These are phyloP conservation scores for Dromococcyx pavoninus DNA, from an alignment of 2,797 vertebrate genomes.

Conservation along the genomic window DNA sequence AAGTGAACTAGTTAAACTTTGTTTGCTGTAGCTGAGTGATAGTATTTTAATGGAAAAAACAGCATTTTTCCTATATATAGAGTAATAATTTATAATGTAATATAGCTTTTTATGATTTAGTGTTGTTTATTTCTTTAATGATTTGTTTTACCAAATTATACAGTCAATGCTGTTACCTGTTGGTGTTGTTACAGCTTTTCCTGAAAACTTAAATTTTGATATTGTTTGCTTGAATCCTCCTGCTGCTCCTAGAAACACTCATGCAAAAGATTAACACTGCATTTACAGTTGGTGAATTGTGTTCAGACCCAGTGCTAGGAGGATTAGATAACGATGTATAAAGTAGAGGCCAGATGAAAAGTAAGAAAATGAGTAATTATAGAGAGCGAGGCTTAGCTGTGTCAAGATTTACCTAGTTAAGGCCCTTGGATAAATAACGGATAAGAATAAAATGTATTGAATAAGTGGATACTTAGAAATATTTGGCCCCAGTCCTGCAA, in stretches of 20 bases:
- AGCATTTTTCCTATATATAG: background rate
- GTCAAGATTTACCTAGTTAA: constrained; percentile 16
- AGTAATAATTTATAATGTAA: background rate
- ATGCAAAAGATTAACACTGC: background rate
- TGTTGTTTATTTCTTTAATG: background rate
- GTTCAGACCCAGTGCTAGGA: background rate
- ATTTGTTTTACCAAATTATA: background rate
- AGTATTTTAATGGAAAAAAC: background rate
- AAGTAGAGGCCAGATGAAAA: constrained; percentile 1
- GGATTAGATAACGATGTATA: background rate
- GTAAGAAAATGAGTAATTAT: background rate
- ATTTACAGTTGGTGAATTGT: background rate
- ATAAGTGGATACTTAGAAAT: constrained; percentile 24
- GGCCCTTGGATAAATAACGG: background rate
- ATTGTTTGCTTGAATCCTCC: background rate
- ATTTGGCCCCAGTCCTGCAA: constrained; percentile 24
- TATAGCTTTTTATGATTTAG: background rate
- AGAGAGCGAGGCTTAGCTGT: background rate
- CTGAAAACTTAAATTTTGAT: background rate
- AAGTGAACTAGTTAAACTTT: background rate
- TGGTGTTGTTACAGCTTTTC: background rate
- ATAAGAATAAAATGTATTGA: background rate
- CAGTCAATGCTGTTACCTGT: background rate
- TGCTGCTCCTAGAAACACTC: background rate
- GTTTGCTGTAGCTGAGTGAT: background rate